phyloP scores from a whole-genome alignment of 2,888 invertebrate species.

The Caenorhabditis zanzibari region DNA sequence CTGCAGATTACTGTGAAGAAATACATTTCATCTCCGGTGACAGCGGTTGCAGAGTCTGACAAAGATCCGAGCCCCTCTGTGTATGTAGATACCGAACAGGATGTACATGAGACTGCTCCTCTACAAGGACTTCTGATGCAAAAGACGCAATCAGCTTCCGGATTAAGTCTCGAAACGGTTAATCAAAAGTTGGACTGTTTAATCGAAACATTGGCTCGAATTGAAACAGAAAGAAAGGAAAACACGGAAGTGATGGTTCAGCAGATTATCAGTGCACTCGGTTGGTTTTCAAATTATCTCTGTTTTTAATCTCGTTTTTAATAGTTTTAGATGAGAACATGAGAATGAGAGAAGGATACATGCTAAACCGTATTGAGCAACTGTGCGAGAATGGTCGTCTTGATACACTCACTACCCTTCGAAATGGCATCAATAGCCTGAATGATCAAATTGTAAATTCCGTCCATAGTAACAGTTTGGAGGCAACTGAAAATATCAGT shows the following conservation, averaged over 20 bases:
- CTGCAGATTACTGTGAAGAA: constrained; percentile 54
- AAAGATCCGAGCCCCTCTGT: constrained; percentile 31
- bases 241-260: constrained; percentile 28
- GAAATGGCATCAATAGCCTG: constrained; percentile 21
- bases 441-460: constrained; percentile 9
- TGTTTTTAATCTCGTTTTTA: background rate
- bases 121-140: constrained; percentile 37
- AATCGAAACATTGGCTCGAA: background rate
- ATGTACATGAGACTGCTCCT: background rate
- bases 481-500: constrained; percentile 48
- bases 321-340: constrained; percentile 51
- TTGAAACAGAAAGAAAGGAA: constrained; percentile 42
- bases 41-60: background rate
- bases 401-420: constrained; percentile 44
- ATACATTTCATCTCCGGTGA: constrained; percentile 7
- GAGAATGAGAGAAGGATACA: constrained; percentile 52
- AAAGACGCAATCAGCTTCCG: background rate
- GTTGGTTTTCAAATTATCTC: constrained; percentile 8
- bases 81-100: constrained; percentile 22
- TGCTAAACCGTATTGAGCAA: constrained; percentile 60
- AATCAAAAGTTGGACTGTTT: constrained; percentile 47
- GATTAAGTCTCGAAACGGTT: constrained; percentile 17
- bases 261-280: constrained; percentile 28
- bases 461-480: background rate
- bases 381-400: constrained; percentile 44